Evolutionary conservation across 2,888 invertebrate genomes (phyloP).

Genomic region (Ryuthela nishihirai): DNA sequence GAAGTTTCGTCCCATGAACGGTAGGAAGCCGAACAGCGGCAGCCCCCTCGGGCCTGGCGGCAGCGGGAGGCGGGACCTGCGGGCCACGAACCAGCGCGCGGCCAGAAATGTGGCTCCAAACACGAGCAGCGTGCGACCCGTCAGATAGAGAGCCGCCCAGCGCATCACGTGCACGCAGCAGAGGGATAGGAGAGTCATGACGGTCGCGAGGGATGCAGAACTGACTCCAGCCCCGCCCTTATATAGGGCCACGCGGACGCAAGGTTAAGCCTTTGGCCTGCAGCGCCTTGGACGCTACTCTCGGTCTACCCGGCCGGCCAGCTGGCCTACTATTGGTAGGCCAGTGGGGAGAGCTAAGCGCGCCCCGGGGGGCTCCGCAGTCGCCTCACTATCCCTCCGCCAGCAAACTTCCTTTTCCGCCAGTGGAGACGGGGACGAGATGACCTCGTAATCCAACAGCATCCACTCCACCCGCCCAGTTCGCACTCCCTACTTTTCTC

Average conservation of each 20-base stretch:
- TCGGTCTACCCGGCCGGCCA: constrained; percentile 24
- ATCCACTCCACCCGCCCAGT: constrained; percentile 22
- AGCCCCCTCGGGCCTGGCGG: constrained; percentile 88
- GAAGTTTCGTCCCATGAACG: constrained; percentile 66
- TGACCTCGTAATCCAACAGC: constrained; percentile 33
- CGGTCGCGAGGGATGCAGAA: background rate
- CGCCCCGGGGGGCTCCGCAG: constrained; percentile 18
- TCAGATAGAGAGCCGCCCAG: background rate
- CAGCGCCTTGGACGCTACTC: background rate
- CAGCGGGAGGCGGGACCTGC: constrained; percentile 48
- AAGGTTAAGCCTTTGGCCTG: background rate
- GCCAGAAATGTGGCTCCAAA: background rate
- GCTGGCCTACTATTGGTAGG: constrained; percentile 39
- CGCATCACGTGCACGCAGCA: too few relatives aligned
- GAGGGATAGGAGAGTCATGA: background rate
- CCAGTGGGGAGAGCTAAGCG: constrained; percentile 25
- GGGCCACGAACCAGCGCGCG: background rate
- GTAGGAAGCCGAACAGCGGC: constrained; percentile 77
- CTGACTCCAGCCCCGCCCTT: background rate
- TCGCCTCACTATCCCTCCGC: constrained; percentile 11
- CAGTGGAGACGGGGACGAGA: too few relatives aligned
- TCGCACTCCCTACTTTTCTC: too few relatives aligned
- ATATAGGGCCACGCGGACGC: background rate
- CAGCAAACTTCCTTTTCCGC: too few relatives aligned
- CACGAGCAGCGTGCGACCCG: constrained; percentile 1